A percentile compares a stretch with the other conserved stretches of the same genome.
Evolutionary conservation across 2,113 vertebrate genomes (phyloP).

Genomic region (Physeter macrocephalus): DNA sequence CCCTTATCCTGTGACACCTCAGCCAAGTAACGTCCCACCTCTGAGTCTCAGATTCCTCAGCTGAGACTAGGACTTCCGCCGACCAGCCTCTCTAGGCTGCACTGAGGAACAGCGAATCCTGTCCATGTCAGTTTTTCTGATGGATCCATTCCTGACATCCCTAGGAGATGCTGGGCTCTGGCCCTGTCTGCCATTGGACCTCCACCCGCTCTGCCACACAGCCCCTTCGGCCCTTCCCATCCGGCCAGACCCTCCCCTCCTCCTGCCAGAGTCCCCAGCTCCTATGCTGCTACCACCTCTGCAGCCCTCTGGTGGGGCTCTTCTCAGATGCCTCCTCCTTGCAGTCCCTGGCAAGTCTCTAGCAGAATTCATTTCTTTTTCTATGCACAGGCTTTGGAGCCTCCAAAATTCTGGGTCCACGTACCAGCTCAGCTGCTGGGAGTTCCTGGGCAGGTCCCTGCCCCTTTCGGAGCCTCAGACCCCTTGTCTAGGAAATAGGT

Average conservation of each 20-base stretch:
- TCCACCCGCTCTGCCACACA: background rate
- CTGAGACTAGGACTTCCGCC: accelerated
- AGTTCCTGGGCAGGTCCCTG: background rate
- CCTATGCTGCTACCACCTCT: background rate
- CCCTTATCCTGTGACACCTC: background rate
- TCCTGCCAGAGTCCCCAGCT: background rate
- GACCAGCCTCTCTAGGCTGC: background rate
- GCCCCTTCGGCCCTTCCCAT: background rate
- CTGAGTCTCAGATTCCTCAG: background rate
- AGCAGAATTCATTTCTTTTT: background rate
- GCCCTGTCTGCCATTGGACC: background rate
- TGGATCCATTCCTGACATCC: background rate
- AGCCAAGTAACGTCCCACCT: background rate
- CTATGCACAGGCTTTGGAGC: background rate
- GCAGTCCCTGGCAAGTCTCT: background rate
- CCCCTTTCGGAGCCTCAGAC: background rate
- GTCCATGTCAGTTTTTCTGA: background rate
- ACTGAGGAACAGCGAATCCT: background rate
- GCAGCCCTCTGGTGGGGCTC: background rate
- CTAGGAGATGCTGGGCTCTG: background rate
- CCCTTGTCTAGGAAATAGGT: background rate
- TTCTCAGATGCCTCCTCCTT: background rate
- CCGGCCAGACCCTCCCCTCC: background rate
- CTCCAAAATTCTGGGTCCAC: background rate
- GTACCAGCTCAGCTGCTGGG: background rate